Evolutionary conservation across 2,113 vertebrate species (phyloP).

Genomic region (Rana temporaria): DNA sequence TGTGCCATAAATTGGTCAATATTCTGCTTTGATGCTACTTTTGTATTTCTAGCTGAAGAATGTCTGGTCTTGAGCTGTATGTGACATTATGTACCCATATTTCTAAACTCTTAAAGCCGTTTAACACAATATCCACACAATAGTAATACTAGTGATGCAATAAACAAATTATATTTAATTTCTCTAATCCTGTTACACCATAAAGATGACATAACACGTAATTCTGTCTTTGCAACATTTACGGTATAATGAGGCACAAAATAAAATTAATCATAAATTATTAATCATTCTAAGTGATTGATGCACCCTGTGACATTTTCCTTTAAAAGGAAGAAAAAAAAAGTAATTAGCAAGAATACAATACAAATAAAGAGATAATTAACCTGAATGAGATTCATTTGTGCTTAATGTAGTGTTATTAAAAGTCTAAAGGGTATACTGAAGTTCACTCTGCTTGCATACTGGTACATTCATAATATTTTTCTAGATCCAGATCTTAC

Average conservation of each 20-base stretch:
- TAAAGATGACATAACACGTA: constrained; percentile 36
- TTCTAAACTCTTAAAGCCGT: neutral
- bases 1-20: too few relatives aligned
- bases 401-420: constrained; percentile 8
- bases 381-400: constrained; percentile 7
- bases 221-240: constrained; percentile 39
- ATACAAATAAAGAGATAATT: constrained; percentile 12
- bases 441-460: neutral
- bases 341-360: constrained; percentile 12
- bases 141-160: constrained; percentile 20
- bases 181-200: constrained; percentile 27
- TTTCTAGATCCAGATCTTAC: neutral
- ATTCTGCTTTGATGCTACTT: too few relatives aligned
- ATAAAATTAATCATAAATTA: constrained; percentile 37
- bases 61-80: too few relatives aligned
- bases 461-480: neutral
- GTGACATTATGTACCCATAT: neutral
- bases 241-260: constrained; percentile 24
- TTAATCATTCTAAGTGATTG: constrained; percentile 20
- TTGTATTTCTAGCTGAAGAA: neutral
- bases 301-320: constrained; percentile 30
- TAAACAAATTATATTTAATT: constrained; percentile 19
- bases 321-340: neutral
- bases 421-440: neutral
- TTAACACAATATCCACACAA: neutral